A percentile compares a stretch with the other conserved stretches of the same genome.
These are phyloP conservation scores for Prenolepis imparis DNA, from an alignment of 2,888 invertebrate species.

Conservation along the genomic window DNA sequence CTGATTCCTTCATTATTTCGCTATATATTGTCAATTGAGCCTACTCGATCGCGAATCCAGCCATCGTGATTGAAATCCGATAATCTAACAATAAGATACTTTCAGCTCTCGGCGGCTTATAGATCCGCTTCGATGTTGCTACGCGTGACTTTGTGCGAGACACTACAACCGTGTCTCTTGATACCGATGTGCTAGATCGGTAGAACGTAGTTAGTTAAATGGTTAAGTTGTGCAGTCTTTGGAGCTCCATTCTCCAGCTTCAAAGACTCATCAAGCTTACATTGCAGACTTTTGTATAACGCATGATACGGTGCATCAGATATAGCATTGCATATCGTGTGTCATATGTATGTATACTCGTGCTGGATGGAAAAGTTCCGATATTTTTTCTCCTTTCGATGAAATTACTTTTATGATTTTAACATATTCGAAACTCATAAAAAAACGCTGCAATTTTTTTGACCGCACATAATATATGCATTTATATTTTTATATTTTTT, in stretches of 20 bases:
- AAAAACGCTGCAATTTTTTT: neutral
- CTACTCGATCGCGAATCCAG: neutral
- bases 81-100: neutral
- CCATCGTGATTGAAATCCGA: neutral
- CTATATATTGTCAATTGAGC: neutral
- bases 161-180: neutral
- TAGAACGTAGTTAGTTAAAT: constrained; percentile 5
- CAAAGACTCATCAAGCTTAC: constrained; percentile 44
- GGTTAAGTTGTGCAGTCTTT: constrained; percentile 25
- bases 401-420: neutral
- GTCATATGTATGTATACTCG: neutral
- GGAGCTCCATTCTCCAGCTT: constrained; percentile 27
- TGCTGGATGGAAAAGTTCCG: neutral
- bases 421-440: neutral
- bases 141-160: neutral
- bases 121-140: too few species aligned
- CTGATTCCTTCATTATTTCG: neutral
- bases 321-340: neutral
- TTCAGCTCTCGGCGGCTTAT: too few species aligned
- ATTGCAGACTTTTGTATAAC: constrained; percentile 36
- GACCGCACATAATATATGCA: neutral
- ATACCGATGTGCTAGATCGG: constrained; percentile 30
- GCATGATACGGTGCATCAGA: neutral
- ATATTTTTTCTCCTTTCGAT: neutral
- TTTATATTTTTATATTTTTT: too few species aligned